Conservation (phyloP, 2,797 vertebrate species). For the Sebastes minor region DNA sequence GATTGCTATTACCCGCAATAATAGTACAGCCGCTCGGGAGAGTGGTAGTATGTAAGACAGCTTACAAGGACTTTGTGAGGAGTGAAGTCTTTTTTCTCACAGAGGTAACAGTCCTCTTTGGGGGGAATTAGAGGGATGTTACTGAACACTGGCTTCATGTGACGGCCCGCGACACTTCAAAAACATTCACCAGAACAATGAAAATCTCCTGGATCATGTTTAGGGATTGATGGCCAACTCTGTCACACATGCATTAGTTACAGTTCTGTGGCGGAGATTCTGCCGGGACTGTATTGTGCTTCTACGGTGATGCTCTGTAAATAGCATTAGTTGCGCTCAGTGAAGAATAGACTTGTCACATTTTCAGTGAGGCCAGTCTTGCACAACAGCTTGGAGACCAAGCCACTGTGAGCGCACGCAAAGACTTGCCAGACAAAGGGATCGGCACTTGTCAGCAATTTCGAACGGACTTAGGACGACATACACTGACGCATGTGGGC, state of each 20-base stretch:
- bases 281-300: conserved; percentile 68
- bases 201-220: conserved; percentile 69
- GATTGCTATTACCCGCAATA: conserved; percentile 40
- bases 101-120: conserved; percentile 18
- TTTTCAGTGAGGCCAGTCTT: conserved; percentile 72
- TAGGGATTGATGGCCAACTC: conserved; percentile 63
- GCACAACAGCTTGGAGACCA: conserved; percentile 76
- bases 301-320: conserved; percentile 73
- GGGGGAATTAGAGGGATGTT: conserved; percentile 14
- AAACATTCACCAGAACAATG: conserved; percentile 64
- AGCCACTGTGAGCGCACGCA: conserved; percentile 61
- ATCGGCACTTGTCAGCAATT: conserved; percentile 77
- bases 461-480: conserved; percentile 66
- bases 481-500: conserved; percentile 49
- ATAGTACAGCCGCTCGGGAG: conserved; percentile 24
- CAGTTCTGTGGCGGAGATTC: conserved; percentile 58
- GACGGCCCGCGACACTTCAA: conserved; percentile 39
- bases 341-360: conserved; percentile 81
- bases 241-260: conserved; percentile 75
- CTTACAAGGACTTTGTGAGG: conserved; percentile 37
- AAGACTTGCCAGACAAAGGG: conserved; percentile 76
- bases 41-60: conserved; percentile 20
- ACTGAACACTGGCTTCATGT: conserved; percentile 20
- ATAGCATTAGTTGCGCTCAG: conserved; percentile 79
- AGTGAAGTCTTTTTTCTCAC: conserved; percentile 10